Base-by-base conservation (phyloP, 2,113 vertebrate genomes). In the Chloropsis cyanopogon region DNA sequence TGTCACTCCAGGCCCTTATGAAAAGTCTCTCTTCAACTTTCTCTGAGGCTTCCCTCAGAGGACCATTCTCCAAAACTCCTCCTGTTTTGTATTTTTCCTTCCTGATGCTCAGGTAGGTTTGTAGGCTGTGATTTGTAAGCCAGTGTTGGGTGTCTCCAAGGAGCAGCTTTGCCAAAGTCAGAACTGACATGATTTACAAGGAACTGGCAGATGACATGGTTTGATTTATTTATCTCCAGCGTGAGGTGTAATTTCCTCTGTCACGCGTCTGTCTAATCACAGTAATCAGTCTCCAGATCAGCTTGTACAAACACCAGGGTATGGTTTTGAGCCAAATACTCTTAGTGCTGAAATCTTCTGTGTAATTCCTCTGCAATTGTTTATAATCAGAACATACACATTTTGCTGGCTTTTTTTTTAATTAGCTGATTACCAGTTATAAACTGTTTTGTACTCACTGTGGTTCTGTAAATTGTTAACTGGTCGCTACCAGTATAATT, bases 401-500 rank as follows among this genome's bases (percentile, higher is more conserved):
- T 96, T 97, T 97, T 93, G 63, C 96, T 86, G 87, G 82, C 80
- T 52, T 97, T 97, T 78, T 97, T 97, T 97, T 97, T 96, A 98
- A 98, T 98, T 97, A 97, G 97, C 96, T 98, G 97, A 98, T 98
- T 97, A 98, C 97, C 95, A 97, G 96, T 98, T 98, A 95, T 84
- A 96, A 97, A 97, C 96, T 96, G 96, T 96, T 96, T 97, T 95
- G 95, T 96, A 64, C 93, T 98, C 92, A 6, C 95, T 81, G 80
- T 94, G 97, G 97, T 95, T 96, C 97, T 97, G 95, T 95, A 97
- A 97, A 98, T 98, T 98, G 97, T 97, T 97, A 98, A 98, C 97
- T 95, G 97, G 97, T 98, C 92, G 97, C 98, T 97, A 97, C 97
- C 97, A 95, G 97, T 95, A 95, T 98, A 98, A 98, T 98, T 98